Base-by-base conservation (phyloP, 2,888 invertebrate genomes). In the Nasonia oneida region DNA sequence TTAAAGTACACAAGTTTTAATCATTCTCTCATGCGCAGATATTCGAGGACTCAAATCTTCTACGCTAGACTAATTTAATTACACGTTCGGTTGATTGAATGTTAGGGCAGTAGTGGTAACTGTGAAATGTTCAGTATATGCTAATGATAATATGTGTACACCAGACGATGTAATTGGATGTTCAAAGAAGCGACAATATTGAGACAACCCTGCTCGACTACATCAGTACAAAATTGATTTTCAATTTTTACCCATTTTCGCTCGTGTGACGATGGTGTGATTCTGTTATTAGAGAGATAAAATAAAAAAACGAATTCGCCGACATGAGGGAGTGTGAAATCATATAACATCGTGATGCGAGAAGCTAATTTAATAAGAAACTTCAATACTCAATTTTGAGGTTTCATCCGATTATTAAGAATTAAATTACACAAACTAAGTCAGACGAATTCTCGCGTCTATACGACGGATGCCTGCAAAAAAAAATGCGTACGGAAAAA, bases 381-480 rank as follows among this genome's bases (percentile, higher is more conserved):
- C 61, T 79, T 75, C 80, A 79, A 86, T 77, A 81, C 81, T 83
- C 83, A 64, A 86, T 80, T 86, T 76, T 71, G 86, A 83, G 86
- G 86, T 86, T 86, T 86, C 86, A 86, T 86, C 76, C 83, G 29
- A 77, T 81, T 83, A 83, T 83, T 83, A 80, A 76, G 80, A 83
- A 83, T 86, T 83, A 77, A 83, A 81, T 83, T 83, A 83, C 71
- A 50, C 74, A 47, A 80, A 86, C 64, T 71, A 70, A 53, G 70
- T 81, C 70, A 53, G 33, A 39, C 2, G 61, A 37, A 73, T 74
- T 18, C 50, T 42, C 10, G 6, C 18, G 33, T 67, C 29, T 81
- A 14, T 64, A n/a, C 15, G 15, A n/a, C 18, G n/a, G 23, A 61
- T 23, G 64, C 0, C 61, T 82, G 64, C 29, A 57, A 71, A 73